Base-by-base conservation (phyloP, 2,888 invertebrate genomes). In the Acleris literana region DNA sequence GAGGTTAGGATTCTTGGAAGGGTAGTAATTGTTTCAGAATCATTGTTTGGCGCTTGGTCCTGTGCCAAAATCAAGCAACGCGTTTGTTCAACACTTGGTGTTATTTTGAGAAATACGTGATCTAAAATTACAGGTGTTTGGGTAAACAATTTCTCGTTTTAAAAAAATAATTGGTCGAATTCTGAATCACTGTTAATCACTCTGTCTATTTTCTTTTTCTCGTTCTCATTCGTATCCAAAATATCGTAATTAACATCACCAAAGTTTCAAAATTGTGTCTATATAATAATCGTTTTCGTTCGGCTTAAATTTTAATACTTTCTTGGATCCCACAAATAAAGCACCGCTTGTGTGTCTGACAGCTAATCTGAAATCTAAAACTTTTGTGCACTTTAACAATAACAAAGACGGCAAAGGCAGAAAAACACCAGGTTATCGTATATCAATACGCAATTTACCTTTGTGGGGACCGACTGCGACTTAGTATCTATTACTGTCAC, bases 391-490 rank as follows among this genome's bases (percentile, higher is more conserved):
- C 74, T 68, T 69, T 74, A 60, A 70, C 69, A 76, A 74, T 60
- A 69, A 71, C 78, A 74, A 75, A 67, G 72, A 75, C 63, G 72
- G 81, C 76, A 78, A 74, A 68, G 63, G 68, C 77, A 81, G 82
- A 87, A 89, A 88, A 88, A 87, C 86, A 86, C 73, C 87, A 87
- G 86, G 87, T 89, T 62, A 90, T 87, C 87, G 79, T 74, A 80
- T 90, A 84, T 90, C 92, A 88, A 92, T 87, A 78, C 86, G 84
- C 86, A 87, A 88, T 90, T 82, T 87, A 87, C 83, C 87, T 85
- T 90, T 89, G 88, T 86, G 80, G 77, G 77, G 77, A 82, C 80
- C 68, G 69, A 80, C 80, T 71, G 81, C 81, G 82, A 86, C 85
- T 81, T 77, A 78, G 83, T 90, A 88, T 90, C 86, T 87, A 76